These are phyloP conservation scores for Coelinius sp. DNA, from an alignment of 2,888 invertebrate species.

Conservation along the genomic window DNA sequence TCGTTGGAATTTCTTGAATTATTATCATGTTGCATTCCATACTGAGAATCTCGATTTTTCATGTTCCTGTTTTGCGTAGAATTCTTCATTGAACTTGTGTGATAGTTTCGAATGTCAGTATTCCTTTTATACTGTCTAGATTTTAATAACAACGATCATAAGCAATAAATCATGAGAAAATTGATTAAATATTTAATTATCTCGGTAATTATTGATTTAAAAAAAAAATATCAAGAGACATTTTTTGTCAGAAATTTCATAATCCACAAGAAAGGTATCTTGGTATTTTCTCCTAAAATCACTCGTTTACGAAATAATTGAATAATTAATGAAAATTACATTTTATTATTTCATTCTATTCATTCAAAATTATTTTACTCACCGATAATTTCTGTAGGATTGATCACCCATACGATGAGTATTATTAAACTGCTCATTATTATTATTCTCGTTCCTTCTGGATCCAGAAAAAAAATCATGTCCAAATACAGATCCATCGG, in stretches of 20 bases:
- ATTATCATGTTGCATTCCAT: background rate
- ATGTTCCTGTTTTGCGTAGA: conserved; percentile 7
- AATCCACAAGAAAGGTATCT: too few species aligned
- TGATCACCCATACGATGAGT: background rate
- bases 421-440: too few species aligned
- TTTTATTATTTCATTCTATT: too few species aligned
- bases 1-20: conserved; percentile 29
- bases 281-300: too few species aligned
- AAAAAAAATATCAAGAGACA: too few species aligned
- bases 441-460: conserved; percentile 20
- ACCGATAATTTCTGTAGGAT: background rate
- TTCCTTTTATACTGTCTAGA: background rate
- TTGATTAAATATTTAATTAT: too few species aligned
- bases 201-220: too few species aligned
- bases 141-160: background rate
- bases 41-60: background rate
- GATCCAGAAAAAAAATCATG: conserved; percentile 53
- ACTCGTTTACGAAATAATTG: too few species aligned
- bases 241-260: too few species aligned
- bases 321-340: too few species aligned
- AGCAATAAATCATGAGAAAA: too few species aligned
- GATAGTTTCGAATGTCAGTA: conserved; percentile 9
- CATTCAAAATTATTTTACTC: too few species aligned
- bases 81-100: conserved; percentile 37
- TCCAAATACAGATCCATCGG: conserved; percentile 52